Conservation (phyloP, 2,113 vertebrate genomes). For the Onychostruthus taczanowskii region DNA sequence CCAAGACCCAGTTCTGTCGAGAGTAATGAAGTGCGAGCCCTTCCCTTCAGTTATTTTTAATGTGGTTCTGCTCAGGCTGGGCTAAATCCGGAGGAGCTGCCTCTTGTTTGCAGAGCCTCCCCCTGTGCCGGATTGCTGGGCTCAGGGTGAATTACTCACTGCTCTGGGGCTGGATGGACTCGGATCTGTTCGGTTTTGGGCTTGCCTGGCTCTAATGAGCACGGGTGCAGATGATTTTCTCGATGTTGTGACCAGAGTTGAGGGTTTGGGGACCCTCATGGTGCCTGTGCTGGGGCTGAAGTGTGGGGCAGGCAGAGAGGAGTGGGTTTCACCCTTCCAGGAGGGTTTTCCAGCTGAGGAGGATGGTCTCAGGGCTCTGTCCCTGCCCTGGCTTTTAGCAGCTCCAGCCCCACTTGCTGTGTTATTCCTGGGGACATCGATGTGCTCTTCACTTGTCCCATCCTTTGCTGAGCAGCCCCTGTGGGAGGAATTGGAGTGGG, state of each 20-base stretch:
- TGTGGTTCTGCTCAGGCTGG: background rate
- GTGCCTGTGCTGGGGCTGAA: background rate
- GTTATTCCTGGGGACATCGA: accelerated
- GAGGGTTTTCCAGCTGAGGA: background rate
- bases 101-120: background rate
- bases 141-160: background rate
- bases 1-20: constrained; percentile 51
- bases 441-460: background rate
- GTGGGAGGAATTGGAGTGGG: background rate
- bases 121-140: background rate
- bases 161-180: background rate
- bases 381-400: background rate
- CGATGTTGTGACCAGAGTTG: accelerated
- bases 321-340: background rate
- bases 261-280: background rate
- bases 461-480: background rate
- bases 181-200: background rate
- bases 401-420: background rate
- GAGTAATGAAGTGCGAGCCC: constrained; percentile 20
- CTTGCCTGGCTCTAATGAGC: background rate
- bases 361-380: background rate
- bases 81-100: background rate
- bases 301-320: background rate
- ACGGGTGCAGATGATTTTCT: background rate
- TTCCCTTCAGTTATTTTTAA: constrained; percentile 54